Base-by-base conservation (phyloP, 2,113 vertebrate genomes). In the Notothenia rossii region DNA sequence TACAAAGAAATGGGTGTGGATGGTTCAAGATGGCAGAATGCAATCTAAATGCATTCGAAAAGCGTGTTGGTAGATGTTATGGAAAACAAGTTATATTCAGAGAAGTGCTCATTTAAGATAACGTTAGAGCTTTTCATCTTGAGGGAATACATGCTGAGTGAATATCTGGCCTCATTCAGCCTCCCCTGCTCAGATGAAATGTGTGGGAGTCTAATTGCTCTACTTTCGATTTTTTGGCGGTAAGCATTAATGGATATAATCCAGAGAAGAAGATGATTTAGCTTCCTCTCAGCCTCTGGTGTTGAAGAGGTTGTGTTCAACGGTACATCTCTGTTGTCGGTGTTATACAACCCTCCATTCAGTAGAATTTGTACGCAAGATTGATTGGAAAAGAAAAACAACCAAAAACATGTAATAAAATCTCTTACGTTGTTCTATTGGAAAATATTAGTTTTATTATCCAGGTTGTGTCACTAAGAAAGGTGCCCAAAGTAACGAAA, bases 161-260 rank as follows among this genome's bases (percentile, higher is more conserved):
- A 51, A 51, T 13, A 7, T 12, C 25, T 43, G 12, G 17, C 60
- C 15, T 33, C 12, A 74, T 29, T 51, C 20, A 65, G 54, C 53
- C 45, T 54, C 61, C 54, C 22, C 22, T n/a, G 9, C 62, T 72
- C 36, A 13, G 8, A 20, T 71, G 10, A 81, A 50, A 17, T 45
- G 7, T 55, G 55, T 73, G 13, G 45, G 76, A 40, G 65, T 40
- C 15, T 51, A 48, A 49, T 60, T 59, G 43, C 40, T 20, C 15
- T 33, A 2, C 33, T 49, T 73, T 73, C 4, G n/a, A 77, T 83
- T 68, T 72, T 29, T 20, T 58, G 58, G 48, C 22, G 6, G 20
- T 53, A 2, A 29, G 40, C 12, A 29, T 66, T 69, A 63, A 56
- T 79, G 50, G 20, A 20, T 5, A 12, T 60, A 65, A 66, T 55